Conservation (phyloP, 2,888 invertebrate genomes). For the Andrena hattorfiana region DNA sequence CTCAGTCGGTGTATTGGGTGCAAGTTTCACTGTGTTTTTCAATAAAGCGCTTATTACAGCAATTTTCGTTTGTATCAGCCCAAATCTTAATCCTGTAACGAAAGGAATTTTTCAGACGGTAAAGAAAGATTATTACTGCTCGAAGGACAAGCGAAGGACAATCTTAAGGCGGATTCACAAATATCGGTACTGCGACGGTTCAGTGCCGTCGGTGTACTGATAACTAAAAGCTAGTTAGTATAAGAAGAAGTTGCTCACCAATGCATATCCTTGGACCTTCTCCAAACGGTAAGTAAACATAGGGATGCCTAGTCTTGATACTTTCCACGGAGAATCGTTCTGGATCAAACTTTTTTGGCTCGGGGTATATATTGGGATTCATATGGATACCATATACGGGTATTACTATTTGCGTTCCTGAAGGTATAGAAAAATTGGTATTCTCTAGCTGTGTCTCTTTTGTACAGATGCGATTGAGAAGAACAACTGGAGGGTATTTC, state of each 20-base stretch:
- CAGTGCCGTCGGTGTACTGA: too few species aligned
- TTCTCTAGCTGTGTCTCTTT: constrained; percentile 74
- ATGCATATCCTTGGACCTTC: constrained; percentile 80
- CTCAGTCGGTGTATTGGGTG: constrained; percentile 60
- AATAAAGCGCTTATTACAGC: constrained; percentile 69
- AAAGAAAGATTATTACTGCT: too few species aligned
- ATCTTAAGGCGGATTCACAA: too few species aligned
- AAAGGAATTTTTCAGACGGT: too few species aligned
- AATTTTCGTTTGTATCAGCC: constrained; percentile 73
- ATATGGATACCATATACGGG: constrained; percentile 84
- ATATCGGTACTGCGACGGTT: too few species aligned
- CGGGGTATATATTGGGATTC: constrained; percentile 85
- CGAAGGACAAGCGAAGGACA: too few species aligned
- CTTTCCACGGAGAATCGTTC: constrained; percentile 85
- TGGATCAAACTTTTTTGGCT: constrained; percentile 86
- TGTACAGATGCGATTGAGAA: constrained; percentile 81
- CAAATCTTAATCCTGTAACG: constrained; percentile 75
- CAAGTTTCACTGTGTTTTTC: constrained; percentile 62
- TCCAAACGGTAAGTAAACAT: constrained; percentile 78
- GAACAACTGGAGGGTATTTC: constrained; percentile 82
- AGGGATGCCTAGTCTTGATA: constrained; percentile 73
- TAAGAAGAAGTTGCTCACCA: constrained; percentile 62
- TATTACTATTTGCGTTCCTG: constrained; percentile 80
- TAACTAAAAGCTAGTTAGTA: too few species aligned
- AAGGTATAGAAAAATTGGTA: constrained; percentile 69